Base-by-base conservation (phyloP, 2,797 vertebrate species). In the Poliocrania exsul region DNA sequence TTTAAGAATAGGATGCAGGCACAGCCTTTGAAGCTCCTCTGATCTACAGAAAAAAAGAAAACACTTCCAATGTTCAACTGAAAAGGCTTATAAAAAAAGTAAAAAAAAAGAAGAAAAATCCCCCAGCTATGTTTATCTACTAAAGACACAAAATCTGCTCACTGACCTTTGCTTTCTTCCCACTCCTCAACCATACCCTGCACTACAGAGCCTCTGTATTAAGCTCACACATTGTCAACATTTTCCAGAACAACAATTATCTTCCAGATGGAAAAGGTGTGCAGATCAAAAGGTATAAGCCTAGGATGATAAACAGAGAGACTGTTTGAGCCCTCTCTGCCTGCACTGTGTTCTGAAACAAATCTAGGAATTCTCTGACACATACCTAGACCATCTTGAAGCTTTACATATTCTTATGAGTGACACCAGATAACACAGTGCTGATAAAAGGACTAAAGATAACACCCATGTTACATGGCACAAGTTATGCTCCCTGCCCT, bases 391-490 rank as follows among this genome's bases (percentile, higher is more conserved):
- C 28, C 24, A 85, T 14, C 21, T 66, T 66, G 47, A 90, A 92
- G 47, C 38, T 49, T 81, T 71, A 24, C 0, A 4, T 11, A 49
- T 29, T 24, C 50, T 86, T 75, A 54, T 6, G 51, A 47, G 31
- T 33, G 66, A 80, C 19, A 16, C 10, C 64, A 86, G 33, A 31
- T 25, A 84, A 79, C 24, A 51, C 2, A 7, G 9, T 16, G 12
- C 51, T 82, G 46, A 51, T 28, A 73, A 77, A 82, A 85, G 35
- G 35, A 40, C 29, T 51, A 37, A 49, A 84, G 56, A 53, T 38
- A 73, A 71, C 16, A 58, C 9, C 11, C 17, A 9, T 2, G 3
- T 37, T 47, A 38, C 0, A 3, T 15, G 23, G 54, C 1, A 3
- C 10, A 54, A 28, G 53, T 49, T 71, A 80, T 6, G 19, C 1